Evolutionary conservation across 1,140 invertebrate species (phyloP).

Genomic region (Pectinophora gossypiella): DNA sequence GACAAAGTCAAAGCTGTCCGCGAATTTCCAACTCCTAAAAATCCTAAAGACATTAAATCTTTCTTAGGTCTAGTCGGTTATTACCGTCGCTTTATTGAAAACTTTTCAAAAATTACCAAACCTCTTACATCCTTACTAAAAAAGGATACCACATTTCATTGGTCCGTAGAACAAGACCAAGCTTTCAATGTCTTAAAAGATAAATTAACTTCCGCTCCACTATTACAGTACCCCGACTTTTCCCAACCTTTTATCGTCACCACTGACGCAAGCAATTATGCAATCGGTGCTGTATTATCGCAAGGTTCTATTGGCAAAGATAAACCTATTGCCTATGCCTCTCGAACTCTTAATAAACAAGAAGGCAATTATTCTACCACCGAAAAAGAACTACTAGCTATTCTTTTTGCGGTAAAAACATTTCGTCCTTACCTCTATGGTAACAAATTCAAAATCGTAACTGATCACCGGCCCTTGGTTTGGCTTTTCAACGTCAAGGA

Average conservation of each 20-base stretch:
- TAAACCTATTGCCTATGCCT: slow-evolving; percentile 38
- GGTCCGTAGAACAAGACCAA: slow-evolving; percentile 28
- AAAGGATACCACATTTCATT: slow-evolving; percentile 23
- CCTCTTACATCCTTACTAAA: slow-evolving; percentile 33
- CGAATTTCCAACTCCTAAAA: slow-evolving; percentile 46
- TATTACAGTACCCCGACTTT: slow-evolving; percentile 55
- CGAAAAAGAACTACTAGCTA: slow-evolving; percentile 33
- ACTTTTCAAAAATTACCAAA: slow-evolving; percentile 35
- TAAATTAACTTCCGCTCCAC: slow-evolving; percentile 43
- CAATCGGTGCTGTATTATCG: slow-evolving; percentile 44
- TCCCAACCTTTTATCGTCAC: slow-evolving; percentile 44
- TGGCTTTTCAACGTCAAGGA: slow-evolving; percentile 71
- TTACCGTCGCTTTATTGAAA: slow-evolving; percentile 39
- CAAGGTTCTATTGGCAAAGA: slow-evolving; percentile 35
- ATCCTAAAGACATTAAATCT: slow-evolving; percentile 49
- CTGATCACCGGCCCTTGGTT: slow-evolving; percentile 70
- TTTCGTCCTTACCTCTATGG: slow-evolving; percentile 72
- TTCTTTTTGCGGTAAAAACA: slow-evolving; percentile 61
- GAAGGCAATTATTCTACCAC: slow-evolving; percentile 32
- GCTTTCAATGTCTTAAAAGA: slow-evolving; percentile 55
- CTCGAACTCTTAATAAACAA: slow-evolving; percentile 26
- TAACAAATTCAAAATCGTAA: slow-evolving; percentile 63
- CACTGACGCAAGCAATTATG: slow-evolving; percentile 49
- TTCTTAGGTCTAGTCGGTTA: slow-evolving; percentile 53
- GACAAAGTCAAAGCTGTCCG: slow-evolving; percentile 14